Evolutionary conservation across 2,113 vertebrate genomes (phyloP).

Genomic region (Hippopotamus amphibius): DNA sequence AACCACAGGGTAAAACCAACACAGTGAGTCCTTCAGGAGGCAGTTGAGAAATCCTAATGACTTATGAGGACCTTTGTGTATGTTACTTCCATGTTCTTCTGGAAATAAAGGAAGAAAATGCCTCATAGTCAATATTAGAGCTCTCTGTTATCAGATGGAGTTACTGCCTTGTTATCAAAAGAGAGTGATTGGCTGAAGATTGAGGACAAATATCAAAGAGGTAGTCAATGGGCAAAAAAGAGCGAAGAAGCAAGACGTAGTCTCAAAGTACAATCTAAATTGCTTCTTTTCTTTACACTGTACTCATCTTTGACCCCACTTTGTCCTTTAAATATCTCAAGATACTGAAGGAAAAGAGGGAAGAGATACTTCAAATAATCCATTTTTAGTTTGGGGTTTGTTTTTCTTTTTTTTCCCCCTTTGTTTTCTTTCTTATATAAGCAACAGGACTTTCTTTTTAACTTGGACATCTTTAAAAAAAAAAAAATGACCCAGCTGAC

Average conservation of each 20-base stretch:
- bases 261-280: neutral
- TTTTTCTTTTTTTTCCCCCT: fast-evolving
- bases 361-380: slow-evolving; percentile 47
- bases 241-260: neutral
- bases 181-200: neutral
- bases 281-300: neutral
- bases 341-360: slow-evolving; percentile 38
- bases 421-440: slow-evolving; percentile 56
- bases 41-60: slow-evolving; percentile 3
- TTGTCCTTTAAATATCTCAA: slow-evolving; percentile 40
- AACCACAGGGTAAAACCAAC: slow-evolving; percentile 12
- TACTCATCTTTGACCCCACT: slow-evolving; percentile 39
- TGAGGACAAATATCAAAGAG: slow-evolving; percentile 9
- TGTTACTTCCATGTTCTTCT: neutral
- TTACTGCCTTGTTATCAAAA: slow-evolving; percentile 16
- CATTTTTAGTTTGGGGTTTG: neutral
- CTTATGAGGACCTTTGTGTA: neutral
- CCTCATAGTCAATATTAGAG: neutral
- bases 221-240: neutral
- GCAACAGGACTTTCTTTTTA: slow-evolving; percentile 55
- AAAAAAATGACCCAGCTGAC: slow-evolving; percentile 37
- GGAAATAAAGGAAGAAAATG: slow-evolving; percentile 41
- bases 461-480: neutral
- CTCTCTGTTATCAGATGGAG: neutral
- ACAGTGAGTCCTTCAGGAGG: neutral